These are phyloP conservation scores for Morus bassanus DNA, from an alignment of 2,797 vertebrate species.

Conservation along the genomic window DNA sequence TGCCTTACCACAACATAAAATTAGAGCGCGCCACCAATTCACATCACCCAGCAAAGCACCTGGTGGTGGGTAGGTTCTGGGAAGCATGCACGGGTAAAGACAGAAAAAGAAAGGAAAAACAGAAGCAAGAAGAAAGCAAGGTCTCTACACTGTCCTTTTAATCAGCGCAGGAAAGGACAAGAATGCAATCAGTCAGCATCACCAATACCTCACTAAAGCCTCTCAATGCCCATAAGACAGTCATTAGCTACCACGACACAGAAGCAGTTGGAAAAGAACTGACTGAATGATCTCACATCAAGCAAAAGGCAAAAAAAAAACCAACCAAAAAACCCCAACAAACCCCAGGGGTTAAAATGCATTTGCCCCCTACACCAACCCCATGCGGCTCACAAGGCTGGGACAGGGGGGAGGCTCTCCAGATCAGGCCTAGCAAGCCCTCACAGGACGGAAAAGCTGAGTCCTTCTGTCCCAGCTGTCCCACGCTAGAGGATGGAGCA, in stretches of 20 bases:
- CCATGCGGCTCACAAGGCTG: fast-evolving
- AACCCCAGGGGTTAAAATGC: not conserved
- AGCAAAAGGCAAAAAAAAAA: not conserved
- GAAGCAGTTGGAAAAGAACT: not conserved
- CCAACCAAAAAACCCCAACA: not conserved
- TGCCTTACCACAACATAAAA: not conserved
- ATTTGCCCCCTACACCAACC: not conserved
- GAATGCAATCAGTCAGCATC: not conserved
- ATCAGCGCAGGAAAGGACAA: not conserved
- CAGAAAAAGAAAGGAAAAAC: not conserved
- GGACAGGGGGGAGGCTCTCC: not conserved
- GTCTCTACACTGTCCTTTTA: not conserved
- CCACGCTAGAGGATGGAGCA: not conserved
- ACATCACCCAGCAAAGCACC: not conserved
- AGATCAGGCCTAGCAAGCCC: not conserved
- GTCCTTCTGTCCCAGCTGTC: not conserved
- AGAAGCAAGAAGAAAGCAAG: not conserved
- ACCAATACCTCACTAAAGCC: not conserved
- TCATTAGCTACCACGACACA: not conserved
- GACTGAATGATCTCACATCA: not conserved
- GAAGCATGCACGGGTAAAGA: not conserved
- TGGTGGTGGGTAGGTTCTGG: not conserved
- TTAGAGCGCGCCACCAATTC: not conserved
- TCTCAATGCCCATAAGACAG: not conserved
- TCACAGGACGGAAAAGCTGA: not conserved